Percentiles rank a stretch among this genome's conserved stretches.
phyloP scores from a whole-genome alignment of 2,888 invertebrate species.

The Perizoma flavofasciatum region DNA sequence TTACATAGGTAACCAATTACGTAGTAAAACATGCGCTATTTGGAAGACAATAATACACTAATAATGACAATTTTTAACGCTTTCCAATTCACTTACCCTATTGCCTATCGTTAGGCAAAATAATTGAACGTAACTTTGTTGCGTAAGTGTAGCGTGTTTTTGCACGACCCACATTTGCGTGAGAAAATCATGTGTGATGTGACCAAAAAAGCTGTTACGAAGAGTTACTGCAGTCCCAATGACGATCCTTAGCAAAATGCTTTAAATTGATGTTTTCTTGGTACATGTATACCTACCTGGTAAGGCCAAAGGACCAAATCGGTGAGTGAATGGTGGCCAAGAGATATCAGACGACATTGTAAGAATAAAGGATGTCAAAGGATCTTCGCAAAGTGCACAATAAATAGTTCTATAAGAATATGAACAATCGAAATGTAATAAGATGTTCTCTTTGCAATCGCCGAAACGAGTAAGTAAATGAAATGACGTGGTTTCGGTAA shows the following conservation, averaged over 20 bases:
- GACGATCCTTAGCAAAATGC: background rate
- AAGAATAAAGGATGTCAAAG: too few relatives aligned
- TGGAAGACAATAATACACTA: conserved; percentile 18
- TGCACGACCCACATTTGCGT: conserved; percentile 8
- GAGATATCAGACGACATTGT: too few relatives aligned
- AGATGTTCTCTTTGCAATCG: too few relatives aligned
- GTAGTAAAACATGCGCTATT: conserved; percentile 18
- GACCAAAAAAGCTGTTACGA: conserved; percentile 5
- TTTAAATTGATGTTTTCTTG: background rate
- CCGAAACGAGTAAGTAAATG: too few relatives aligned
- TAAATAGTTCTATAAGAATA: too few relatives aligned
- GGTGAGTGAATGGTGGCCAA: too few relatives aligned
- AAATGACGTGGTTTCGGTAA: too few relatives aligned
- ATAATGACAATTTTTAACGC: conserved; percentile 23
- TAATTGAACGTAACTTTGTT: conserved; percentile 7
- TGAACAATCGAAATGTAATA: too few relatives aligned
- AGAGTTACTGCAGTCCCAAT: background rate
- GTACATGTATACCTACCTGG: too few relatives aligned
- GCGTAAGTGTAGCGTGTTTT: conserved; percentile 4
- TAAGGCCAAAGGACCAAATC: too few relatives aligned
- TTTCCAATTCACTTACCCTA: conserved; percentile 22
- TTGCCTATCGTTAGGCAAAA: conserved; percentile 16
- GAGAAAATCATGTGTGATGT: conserved; percentile 5
- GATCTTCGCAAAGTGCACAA: too few relatives aligned
- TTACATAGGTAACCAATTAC: conserved; percentile 9